These are phyloP conservation scores for Diloba caeruleocephala DNA, from an alignment of 2,888 invertebrate species.

Conservation along the genomic window DNA sequence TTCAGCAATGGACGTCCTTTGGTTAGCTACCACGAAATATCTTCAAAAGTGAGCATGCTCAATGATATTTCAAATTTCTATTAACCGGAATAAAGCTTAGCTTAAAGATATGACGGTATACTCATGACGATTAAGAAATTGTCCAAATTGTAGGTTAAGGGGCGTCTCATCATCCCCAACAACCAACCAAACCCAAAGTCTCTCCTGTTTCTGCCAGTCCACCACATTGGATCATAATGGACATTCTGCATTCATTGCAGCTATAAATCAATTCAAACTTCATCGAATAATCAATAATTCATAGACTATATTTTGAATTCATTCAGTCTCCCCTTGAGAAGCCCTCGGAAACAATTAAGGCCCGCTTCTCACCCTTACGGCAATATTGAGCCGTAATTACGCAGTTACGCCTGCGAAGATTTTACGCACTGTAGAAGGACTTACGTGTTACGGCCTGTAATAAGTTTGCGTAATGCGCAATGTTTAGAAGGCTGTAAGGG, in stretches of 20 bases:
- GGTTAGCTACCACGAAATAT: too few species aligned
- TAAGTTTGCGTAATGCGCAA: slow-evolving; percentile 64
- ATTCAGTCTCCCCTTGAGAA: slow-evolving; percentile 58
- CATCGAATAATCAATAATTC: slow-evolving; percentile 73
- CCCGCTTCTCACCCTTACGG: slow-evolving; percentile 55
- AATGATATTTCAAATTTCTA: too few species aligned
- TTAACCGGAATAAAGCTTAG: too few species aligned
- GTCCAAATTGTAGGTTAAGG: too few species aligned
- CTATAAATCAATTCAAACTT: slow-evolving; percentile 60
- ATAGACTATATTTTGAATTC: slow-evolving; percentile 70
- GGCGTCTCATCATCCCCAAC: too few species aligned
- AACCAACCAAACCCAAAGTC: too few species aligned
- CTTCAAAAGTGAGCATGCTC: too few species aligned
- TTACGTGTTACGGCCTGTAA: slow-evolving; percentile 68
- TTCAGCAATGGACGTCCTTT: too few species aligned
- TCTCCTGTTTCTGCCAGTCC: slow-evolving; percentile 13
- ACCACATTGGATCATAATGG: too few species aligned
- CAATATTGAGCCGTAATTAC: slow-evolving; percentile 80
- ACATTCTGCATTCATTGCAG: slow-evolving; percentile 26
- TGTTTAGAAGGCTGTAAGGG: slow-evolving; percentile 43
- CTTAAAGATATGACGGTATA: too few species aligned
- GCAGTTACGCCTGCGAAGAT: slow-evolving; percentile 78
- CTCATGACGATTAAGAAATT: too few species aligned
- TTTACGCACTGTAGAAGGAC: slow-evolving; percentile 77
- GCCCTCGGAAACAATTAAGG: slow-evolving; percentile 80